A percentile compares a stretch with the other conserved stretches of the same genome.
These are phyloP conservation scores for Salvelinus fontinalis DNA, from an alignment of 2,113 vertebrate species.

Conservation along the genomic window DNA sequence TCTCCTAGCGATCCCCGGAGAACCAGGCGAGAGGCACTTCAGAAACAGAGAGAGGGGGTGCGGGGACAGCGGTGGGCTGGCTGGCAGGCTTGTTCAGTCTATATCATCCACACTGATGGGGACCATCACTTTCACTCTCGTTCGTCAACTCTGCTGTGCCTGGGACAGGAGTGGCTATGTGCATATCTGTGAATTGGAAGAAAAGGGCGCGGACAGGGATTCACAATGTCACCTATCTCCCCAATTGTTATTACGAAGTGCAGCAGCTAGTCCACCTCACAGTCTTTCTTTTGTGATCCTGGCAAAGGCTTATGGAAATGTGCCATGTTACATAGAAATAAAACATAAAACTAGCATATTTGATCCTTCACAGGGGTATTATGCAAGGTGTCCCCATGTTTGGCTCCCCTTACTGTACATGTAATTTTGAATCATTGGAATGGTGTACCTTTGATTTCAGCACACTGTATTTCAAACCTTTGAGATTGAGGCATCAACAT, in stretches of 20 bases:
- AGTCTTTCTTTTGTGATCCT: not conserved
- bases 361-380: not conserved
- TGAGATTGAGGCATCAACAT: slow-evolving; percentile 20
- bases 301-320: not conserved
- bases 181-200: not conserved
- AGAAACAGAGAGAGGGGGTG: slow-evolving; percentile 21
- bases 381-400: not conserved
- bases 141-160: not conserved
- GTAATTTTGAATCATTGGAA: not conserved
- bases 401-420: not conserved
- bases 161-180: not conserved
- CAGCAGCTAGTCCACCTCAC: too few relatives aligned
- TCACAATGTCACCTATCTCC: too few relatives aligned
- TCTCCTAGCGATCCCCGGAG: slow-evolving; percentile 33
- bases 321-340: too few relatives aligned
- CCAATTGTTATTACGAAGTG: too few relatives aligned
- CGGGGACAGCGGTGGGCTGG: slow-evolving; percentile 1
- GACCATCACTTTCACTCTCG: slow-evolving; percentile 49
- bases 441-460: slow-evolving; percentile 14
- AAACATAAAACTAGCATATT: too few relatives aligned
- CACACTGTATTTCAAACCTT: slow-evolving; percentile 11
- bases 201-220: not conserved
- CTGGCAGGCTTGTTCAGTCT: slow-evolving; percentile 53
- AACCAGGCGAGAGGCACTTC: slow-evolving; percentile 42
- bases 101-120: slow-evolving; percentile 54